These are phyloP conservation scores for Cinclus mexicanus DNA, from an alignment of 2,113 vertebrate species.

Conservation along the genomic window DNA sequence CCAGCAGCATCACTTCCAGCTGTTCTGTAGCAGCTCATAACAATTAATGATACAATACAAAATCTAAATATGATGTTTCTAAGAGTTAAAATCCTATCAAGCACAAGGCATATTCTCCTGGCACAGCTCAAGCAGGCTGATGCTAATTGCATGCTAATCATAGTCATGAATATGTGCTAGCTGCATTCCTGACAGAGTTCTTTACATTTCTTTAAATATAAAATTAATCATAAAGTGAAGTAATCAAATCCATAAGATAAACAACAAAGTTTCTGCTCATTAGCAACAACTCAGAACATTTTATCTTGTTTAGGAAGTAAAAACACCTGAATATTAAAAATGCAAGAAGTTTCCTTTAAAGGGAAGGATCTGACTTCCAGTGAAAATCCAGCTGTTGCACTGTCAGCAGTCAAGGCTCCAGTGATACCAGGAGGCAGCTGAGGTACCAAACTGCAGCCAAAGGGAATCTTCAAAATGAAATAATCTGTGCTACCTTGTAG, in stretches of 20 bases:
- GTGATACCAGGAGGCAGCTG: background rate
- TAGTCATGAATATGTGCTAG: background rate
- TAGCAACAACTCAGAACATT: background rate
- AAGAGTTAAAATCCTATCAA: background rate
- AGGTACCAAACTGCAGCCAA: conserved; percentile 1
- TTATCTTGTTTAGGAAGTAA: background rate
- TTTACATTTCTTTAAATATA: conserved; percentile 14
- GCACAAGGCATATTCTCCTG: background rate
- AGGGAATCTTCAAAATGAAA: background rate
- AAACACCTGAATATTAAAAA: conserved; percentile 9
- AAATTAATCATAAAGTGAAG: conserved; percentile 17
- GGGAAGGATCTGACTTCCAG: background rate
- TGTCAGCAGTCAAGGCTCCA: background rate
- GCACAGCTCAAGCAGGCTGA: background rate
- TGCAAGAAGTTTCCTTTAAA: background rate
- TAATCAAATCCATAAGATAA: background rate
- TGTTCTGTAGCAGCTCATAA: background rate
- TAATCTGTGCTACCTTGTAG: background rate
- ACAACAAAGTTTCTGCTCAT: background rate
- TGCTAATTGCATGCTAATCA: conserved; percentile 13
- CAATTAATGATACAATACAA: background rate
- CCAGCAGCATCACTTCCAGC: background rate
- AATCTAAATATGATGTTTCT: background rate
- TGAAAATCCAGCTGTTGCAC: background rate
- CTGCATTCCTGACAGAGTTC: background rate